Evolutionary conservation across 2,113 vertebrate species (phyloP).

Genomic region (Chloebia gouldiae): DNA sequence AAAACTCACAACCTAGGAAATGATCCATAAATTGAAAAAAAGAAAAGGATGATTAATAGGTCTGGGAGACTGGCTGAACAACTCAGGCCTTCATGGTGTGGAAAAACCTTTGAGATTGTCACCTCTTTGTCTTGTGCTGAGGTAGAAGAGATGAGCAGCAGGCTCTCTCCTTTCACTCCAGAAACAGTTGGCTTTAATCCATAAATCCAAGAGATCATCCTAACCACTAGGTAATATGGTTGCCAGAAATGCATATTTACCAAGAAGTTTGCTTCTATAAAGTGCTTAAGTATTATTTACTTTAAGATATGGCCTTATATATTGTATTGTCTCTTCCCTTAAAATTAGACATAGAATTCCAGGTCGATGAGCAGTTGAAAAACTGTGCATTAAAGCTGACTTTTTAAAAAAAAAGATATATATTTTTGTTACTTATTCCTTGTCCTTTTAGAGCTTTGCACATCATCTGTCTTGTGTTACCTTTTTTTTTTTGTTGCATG

Average conservation of each 20-base stretch:
- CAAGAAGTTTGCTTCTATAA: not conserved
- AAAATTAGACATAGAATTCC: not conserved
- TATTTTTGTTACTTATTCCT: not conserved
- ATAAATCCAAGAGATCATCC: accelerated
- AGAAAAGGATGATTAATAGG: not conserved
- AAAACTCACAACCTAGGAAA: not conserved
- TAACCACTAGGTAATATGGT: not conserved
- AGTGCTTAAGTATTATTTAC: not conserved
- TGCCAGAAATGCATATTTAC: not conserved
- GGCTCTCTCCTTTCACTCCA: not conserved
- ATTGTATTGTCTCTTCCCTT: not conserved
- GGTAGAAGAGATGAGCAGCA: not conserved
- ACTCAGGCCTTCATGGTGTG: not conserved
- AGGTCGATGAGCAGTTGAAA: not conserved
- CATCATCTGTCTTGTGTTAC: not conserved
- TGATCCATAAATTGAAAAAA: not conserved
- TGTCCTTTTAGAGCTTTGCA: not conserved
- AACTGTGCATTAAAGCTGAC: not conserved
- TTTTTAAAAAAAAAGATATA: not conserved
- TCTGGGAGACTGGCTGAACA: not conserved
- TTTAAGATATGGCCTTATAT: not conserved
- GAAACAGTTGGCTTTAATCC: not conserved
- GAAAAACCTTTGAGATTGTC: not conserved
- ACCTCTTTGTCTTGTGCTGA: not conserved
- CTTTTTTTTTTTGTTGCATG: not conserved